A percentile compares a stretch with the other conserved stretches of the same genome.
These are phyloP conservation scores for Yponomeuta evonymella DNA, from an alignment of 2,888 invertebrate species.

Conservation along the genomic window DNA sequence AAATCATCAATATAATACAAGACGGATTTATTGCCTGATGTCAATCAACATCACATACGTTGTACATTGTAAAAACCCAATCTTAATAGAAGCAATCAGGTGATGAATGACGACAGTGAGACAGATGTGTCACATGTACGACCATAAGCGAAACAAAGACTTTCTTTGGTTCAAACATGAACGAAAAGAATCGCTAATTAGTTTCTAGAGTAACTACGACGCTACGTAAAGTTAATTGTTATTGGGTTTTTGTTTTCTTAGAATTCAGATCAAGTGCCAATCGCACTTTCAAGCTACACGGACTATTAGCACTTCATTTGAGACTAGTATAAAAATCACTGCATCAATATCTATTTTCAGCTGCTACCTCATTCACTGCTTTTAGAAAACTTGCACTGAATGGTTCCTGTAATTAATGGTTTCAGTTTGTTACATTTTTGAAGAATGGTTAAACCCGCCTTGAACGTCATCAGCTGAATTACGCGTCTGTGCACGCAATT, in stretches of 20 bases:
- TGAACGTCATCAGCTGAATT: background rate
- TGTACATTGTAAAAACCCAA: background rate
- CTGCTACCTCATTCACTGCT: background rate
- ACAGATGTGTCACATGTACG: background rate
- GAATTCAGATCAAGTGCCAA: background rate
- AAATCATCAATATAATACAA: too few relatives aligned
- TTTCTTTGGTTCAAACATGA: background rate
- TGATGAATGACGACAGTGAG: background rate
- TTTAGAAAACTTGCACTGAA: background rate
- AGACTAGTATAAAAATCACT: background rate
- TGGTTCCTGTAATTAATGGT: conserved; percentile 4
- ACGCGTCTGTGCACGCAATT: background rate
- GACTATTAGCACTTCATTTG: background rate
- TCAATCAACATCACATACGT: background rate
- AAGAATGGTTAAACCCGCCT: background rate
- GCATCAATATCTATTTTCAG: conserved; percentile 5
- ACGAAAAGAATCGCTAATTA: background rate
- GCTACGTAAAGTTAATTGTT: too few relatives aligned
- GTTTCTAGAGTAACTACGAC: background rate
- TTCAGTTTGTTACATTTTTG: conserved; percentile 7
- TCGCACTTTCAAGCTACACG: background rate
- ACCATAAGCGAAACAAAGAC: background rate
- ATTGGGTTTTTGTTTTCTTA: background rate
- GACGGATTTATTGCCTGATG: background rate
- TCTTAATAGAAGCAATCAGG: background rate